Conservation (phyloP, 2,797 vertebrate species). For the Ispidina lecontei region DNA sequence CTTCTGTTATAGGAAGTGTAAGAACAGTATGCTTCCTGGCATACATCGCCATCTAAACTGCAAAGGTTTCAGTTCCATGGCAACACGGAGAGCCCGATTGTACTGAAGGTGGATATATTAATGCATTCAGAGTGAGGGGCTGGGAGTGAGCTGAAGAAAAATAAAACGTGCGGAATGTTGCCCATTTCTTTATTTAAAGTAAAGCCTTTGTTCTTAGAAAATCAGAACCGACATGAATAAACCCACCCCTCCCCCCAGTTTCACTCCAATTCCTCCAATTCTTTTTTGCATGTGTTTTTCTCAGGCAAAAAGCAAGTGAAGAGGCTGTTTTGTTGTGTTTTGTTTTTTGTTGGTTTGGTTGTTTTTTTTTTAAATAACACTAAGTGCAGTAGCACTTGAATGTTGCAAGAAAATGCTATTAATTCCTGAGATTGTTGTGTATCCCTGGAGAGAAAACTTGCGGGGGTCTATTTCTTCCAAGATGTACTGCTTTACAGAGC, state of each 20-base stretch:
- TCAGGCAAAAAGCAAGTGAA: constrained; percentile 16
- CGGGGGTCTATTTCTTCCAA: background rate
- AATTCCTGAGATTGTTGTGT: background rate
- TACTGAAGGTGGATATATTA: constrained; percentile 69
- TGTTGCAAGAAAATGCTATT: constrained; percentile 25
- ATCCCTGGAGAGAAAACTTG: background rate
- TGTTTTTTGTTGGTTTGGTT: background rate
- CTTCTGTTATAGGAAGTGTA: constrained; percentile 67
- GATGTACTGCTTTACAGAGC: background rate
- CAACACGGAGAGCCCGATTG: constrained; percentile 65
- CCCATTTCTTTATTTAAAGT: constrained; percentile 32
- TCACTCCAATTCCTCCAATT: background rate
- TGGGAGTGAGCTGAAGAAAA: constrained; percentile 25
- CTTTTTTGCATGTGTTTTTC: constrained; percentile 7
- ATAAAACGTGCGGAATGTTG: constrained; percentile 2
- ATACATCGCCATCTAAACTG: constrained; percentile 45
- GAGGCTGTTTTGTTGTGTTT: background rate
- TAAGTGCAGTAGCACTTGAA: constrained; percentile 8
- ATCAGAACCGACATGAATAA: background rate
- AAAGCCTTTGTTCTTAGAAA: constrained; percentile 54
- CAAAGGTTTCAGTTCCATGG: constrained; percentile 77
- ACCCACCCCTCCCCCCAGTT: background rate
- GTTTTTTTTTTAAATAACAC: background rate
- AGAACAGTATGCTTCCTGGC: constrained; percentile 66
- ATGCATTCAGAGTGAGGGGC: constrained; percentile 55